These are phyloP conservation scores for Chaunax sp. DNA, from an alignment of 2,797 vertebrate genomes.

Conservation along the genomic window DNA sequence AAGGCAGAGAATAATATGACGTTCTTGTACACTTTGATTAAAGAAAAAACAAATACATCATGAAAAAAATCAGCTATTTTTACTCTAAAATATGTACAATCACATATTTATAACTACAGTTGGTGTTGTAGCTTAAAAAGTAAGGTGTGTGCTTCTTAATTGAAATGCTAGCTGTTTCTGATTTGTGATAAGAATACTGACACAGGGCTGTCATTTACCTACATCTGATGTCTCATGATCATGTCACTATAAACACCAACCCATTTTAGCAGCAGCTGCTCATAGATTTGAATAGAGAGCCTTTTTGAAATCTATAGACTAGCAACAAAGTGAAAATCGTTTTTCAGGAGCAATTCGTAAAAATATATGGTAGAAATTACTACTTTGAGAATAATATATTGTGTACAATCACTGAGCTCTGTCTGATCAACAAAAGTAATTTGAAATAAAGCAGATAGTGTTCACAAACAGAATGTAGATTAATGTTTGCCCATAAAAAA, in stretches of 20 bases:
- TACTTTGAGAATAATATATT: neutral
- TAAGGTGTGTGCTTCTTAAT: neutral
- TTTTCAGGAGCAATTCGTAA: slow-evolving; percentile 22
- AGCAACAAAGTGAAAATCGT: too few relatives aligned
- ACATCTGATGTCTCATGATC: too few relatives aligned
- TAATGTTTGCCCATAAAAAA: neutral
- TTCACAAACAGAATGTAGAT: neutral
- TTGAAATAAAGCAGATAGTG: neutral
- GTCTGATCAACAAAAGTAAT: neutral
- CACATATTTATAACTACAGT: neutral
- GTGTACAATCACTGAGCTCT: slow-evolving; percentile 3
- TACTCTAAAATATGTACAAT: neutral
- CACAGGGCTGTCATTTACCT: neutral
- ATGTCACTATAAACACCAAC: too few relatives aligned
- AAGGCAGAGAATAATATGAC: neutral
- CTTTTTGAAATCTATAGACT: too few relatives aligned
- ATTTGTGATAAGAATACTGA: neutral
- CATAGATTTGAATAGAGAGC: too few relatives aligned
- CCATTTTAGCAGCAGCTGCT: too few relatives aligned
- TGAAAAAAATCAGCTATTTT: neutral
- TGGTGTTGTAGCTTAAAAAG: neutral
- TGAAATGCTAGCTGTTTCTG: neutral
- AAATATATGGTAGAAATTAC: slow-evolving; percentile 28
- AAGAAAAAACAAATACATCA: slow-evolving; percentile 1
- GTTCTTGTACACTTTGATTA: neutral